These are phyloP conservation scores for Cyclopterus lumpus DNA, from an alignment of 2,797 vertebrate genomes.

Conservation along the genomic window DNA sequence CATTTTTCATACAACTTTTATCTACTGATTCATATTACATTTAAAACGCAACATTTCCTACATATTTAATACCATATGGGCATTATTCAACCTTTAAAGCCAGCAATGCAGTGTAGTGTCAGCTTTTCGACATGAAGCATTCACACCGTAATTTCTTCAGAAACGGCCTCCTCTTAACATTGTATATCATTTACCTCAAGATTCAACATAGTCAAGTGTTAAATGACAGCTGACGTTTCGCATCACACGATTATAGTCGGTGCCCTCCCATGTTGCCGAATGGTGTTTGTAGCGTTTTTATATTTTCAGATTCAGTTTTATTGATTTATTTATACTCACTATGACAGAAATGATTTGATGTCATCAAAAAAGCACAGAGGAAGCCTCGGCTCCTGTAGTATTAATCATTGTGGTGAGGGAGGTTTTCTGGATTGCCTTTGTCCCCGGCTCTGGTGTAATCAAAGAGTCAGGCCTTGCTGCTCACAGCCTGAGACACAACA, in stretches of 20 bases:
- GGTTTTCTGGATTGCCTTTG: conserved; percentile 58
- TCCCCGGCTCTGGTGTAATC: conserved; percentile 59
- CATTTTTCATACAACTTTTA: too few relatives aligned
- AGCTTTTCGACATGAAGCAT: not conserved
- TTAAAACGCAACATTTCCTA: too few relatives aligned
- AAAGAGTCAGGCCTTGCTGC: conserved; percentile 52
- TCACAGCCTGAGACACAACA: conserved; percentile 54
- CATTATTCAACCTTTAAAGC: not conserved
- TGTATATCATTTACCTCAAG: not conserved
- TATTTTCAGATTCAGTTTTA: conserved; percentile 45
- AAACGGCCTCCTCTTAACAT: not conserved
- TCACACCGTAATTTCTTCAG: not conserved
- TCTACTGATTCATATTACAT: not conserved
- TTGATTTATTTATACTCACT: conserved; percentile 57
- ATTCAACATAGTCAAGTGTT: conserved; percentile 26
- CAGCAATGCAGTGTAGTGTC: not conserved
- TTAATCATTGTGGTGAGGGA: conserved; percentile 57
- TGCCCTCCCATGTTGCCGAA: conserved; percentile 17
- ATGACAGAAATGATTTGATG: conserved; percentile 56
- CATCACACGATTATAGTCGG: conserved; percentile 8
- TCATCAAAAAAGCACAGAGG: conserved; percentile 33
- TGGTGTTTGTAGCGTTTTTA: conserved; percentile 23
- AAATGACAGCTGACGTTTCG: conserved; percentile 16
- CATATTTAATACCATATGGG: too few relatives aligned
- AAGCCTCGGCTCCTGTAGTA: conserved; percentile 35